A percentile compares a stretch with the other conserved stretches of the same genome.
These are phyloP conservation scores for Triops cancriformis DNA, from an alignment of 1,140 invertebrate genomes.

Conservation along the genomic window DNA sequence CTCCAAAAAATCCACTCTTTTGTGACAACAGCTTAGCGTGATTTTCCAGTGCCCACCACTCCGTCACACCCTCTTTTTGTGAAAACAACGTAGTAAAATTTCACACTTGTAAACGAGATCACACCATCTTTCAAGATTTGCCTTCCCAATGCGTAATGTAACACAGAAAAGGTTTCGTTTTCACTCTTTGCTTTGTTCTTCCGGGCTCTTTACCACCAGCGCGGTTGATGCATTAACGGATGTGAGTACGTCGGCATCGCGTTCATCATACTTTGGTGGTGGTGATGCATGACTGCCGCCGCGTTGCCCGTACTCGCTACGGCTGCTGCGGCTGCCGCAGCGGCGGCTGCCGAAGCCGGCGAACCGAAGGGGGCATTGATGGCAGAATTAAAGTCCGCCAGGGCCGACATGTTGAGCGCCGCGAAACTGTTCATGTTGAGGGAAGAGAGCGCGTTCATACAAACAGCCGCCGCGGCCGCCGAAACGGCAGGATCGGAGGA, in stretches of 20 bases:
- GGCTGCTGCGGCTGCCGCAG: constrained; percentile 26
- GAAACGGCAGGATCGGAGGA: constrained; percentile 1
- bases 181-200: background rate
- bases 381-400: constrained; percentile 7
- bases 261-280: constrained; percentile 37
- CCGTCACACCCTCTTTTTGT: background rate
- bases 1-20: background rate
- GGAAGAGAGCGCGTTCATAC: constrained; percentile 24
- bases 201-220: constrained; percentile 39
- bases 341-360: constrained; percentile 17
- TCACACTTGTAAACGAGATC: background rate
- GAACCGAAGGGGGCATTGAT: constrained; percentile 6
- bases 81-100: background rate
- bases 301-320: constrained; percentile 32
- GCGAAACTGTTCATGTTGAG: constrained; percentile 18
- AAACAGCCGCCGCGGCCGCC: constrained; percentile 25
- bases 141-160: background rate
- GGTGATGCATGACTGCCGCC: constrained; percentile 35
- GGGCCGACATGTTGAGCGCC: constrained; percentile 20
- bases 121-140: background rate
- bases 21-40: background rate
- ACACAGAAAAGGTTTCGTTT: background rate
- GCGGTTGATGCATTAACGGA: constrained; percentile 40
- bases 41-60: background rate
- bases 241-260: constrained; percentile 43